Percentiles rank a stretch among this genome's conserved stretches.
Evolutionary conservation across 1,140 invertebrate species (phyloP).

Genomic region (Papilio machaon): DNA sequence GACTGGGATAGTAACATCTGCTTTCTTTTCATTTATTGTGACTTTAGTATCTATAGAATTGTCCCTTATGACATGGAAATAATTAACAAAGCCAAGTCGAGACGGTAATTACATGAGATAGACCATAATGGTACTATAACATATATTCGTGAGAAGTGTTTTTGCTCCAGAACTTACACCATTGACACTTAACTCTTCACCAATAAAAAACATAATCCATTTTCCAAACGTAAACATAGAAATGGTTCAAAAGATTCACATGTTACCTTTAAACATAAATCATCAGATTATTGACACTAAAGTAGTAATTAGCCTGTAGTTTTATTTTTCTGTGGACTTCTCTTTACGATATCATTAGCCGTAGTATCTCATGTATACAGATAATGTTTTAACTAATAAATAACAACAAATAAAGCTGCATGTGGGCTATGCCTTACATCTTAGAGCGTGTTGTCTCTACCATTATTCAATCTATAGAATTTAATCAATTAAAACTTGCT

Average conservation of each 20-base stretch:
- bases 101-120: conserved; percentile 3
- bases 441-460: conserved; percentile 1
- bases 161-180: neutral
- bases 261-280: no score
- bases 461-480: conserved; percentile 29
- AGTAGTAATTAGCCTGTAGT: no score
- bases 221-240: neutral
- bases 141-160: conserved; percentile 5
- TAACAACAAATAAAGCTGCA: neutral
- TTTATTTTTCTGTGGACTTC: no score
- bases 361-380: no score
- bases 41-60: conserved; percentile 49
- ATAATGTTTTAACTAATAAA: no score
- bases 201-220: neutral
- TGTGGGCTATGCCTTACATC: neutral
- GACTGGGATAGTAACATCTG: conserved; percentile 20
- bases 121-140: conserved; percentile 10
- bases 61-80: neutral
- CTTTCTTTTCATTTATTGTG: conserved; percentile 43
- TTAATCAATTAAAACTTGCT: conserved; percentile 12
- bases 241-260: no score
- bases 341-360: no score
- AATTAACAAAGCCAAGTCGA: conserved; percentile 16
- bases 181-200: neutral
- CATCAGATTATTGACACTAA: no score